phyloP scores from a whole-genome alignment of 2,888 invertebrate species.

The Leptogaster cylindrica region DNA sequence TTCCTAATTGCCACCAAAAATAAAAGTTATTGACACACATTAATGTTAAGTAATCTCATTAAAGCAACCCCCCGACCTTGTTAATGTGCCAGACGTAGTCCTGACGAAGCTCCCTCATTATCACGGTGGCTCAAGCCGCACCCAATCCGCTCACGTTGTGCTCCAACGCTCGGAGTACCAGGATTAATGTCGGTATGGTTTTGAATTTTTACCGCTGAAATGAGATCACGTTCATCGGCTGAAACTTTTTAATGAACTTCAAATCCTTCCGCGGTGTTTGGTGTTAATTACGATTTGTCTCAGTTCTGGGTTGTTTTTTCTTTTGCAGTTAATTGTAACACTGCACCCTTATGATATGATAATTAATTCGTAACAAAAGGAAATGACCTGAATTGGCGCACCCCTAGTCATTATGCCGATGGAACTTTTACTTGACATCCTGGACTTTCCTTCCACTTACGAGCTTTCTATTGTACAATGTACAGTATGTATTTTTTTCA shows the following conservation, averaged over 20 bases:
- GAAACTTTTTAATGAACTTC: constrained; percentile 6
- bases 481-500: no score
- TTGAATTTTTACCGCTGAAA: neutral
- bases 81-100: constrained; percentile 20
- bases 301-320: neutral
- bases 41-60: constrained; percentile 19
- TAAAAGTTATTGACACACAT: constrained; percentile 7
- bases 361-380: constrained; percentile 13
- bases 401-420: no score
- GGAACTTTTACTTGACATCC: no score
- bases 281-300: constrained; percentile 9
- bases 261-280: neutral
- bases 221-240: neutral
- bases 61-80: constrained; percentile 11
- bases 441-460: no score
- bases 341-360: neutral
- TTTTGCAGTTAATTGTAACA: neutral
- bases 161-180: no score
- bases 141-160: neutral
- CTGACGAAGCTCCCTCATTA: constrained; percentile 20
- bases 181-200: constrained; percentile 10
- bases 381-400: no score
- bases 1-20: neutral
- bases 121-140: constrained; percentile 16
- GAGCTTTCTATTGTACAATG: no score